Evolutionary conservation across 2,888 invertebrate species (phyloP).

Genomic region (Sepiola atlantica): DNA sequence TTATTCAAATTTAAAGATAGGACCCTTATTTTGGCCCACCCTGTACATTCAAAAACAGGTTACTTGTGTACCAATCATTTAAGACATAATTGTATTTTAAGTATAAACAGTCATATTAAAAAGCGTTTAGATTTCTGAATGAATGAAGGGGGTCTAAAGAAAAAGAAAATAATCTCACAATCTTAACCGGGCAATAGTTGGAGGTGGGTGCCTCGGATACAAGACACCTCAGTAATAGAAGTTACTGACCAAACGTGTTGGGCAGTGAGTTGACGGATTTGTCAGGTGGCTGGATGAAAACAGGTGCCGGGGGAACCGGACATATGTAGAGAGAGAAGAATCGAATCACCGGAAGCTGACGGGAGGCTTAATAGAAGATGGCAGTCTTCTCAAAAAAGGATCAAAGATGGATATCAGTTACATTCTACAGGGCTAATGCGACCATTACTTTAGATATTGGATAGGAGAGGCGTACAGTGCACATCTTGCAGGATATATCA

Average conservation of each 20-base stretch:
- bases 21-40: too few species aligned
- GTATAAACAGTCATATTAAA: background rate
- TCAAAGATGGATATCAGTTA: background rate
- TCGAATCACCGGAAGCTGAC: background rate
- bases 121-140: background rate
- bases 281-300: slow-evolving; percentile 32
- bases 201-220: background rate
- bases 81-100: background rate
- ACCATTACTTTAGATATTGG: slow-evolving; percentile 10
- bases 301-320: background rate
- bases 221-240: background rate
- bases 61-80: too few species aligned
- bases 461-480: background rate
- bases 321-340: background rate
- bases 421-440: slow-evolving; percentile 14
- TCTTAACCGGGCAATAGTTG: background rate
- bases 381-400: background rate
- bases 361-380: background rate
- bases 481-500: slow-evolving; percentile 32
- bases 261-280: background rate
- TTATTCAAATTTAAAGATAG: too few species aligned
- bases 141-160: background rate
- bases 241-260: background rate
- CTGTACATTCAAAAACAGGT: too few species aligned
- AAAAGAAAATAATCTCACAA: background rate